These are phyloP conservation scores for Monochamus saltuarius DNA, from an alignment of 1,140 invertebrate species.

Conservation along the genomic window DNA sequence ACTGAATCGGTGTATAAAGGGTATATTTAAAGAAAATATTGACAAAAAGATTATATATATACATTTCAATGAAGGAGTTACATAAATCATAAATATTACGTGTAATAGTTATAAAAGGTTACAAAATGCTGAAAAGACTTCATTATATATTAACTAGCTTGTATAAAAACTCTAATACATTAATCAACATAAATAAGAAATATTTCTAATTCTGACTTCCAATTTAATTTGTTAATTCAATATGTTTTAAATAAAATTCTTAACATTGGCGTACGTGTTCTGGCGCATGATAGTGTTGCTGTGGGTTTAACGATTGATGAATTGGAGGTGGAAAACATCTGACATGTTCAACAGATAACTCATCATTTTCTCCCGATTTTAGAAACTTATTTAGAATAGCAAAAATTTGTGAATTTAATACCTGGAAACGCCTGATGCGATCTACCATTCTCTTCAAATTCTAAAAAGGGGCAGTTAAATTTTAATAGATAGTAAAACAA, in stretches of 20 bases:
- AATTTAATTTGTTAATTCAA: not conserved
- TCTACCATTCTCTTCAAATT: slow-evolving; percentile 96
- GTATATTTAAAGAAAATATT: slow-evolving; percentile 7
- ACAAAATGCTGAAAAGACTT: slow-evolving; percentile 24
- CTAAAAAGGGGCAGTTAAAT: slow-evolving; percentile 70
- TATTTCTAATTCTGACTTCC: slow-evolving; percentile 1
- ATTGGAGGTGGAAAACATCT: slow-evolving; percentile 94
- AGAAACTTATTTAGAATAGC: slow-evolving; percentile 95
- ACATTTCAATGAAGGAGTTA: slow-evolving; percentile 5
- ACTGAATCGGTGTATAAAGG: too few relatives aligned
- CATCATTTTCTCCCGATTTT: slow-evolving; percentile 79
- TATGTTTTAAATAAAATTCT: slow-evolving; percentile 2
- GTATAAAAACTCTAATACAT: too few relatives aligned
- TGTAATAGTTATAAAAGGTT: slow-evolving; percentile 23
- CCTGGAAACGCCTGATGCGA: slow-evolving; percentile 95
- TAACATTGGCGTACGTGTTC: slow-evolving; percentile 58
- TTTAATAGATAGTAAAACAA: too few relatives aligned
- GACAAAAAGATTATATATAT: slow-evolving; percentile 7
- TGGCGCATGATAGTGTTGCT: slow-evolving; percentile 61
- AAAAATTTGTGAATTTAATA: slow-evolving; percentile 98
- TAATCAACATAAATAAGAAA: too few relatives aligned
- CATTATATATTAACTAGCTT: too few relatives aligned
- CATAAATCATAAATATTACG: slow-evolving; percentile 1
- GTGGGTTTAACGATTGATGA: slow-evolving; percentile 69
- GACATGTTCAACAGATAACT: slow-evolving; percentile 92